Percentiles rank a stretch among this genome's conserved stretches.
Conservation (phyloP, 2,888 invertebrate species). For the Sminthurides aquaticus region DNA sequence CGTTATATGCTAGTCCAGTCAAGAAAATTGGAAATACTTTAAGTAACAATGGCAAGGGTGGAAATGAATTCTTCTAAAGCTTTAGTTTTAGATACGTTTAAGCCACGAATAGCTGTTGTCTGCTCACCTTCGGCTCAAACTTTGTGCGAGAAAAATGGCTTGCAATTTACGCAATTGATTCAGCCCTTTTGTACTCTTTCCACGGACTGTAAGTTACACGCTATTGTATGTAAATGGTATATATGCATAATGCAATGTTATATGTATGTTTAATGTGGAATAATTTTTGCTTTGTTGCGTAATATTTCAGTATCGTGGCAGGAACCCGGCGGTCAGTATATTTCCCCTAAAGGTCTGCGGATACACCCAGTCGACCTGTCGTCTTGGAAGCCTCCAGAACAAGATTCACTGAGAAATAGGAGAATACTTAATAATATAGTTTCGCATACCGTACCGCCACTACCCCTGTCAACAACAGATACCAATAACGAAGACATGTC, state of each 20-base stretch:
- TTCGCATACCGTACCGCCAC: slow-evolving; percentile 26
- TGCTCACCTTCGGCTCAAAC: slow-evolving; percentile 75
- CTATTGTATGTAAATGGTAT: neutral
- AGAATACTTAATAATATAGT: slow-evolving; percentile 29
- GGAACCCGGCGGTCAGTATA: slow-evolving; percentile 47
- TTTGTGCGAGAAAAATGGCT: slow-evolving; percentile 79
- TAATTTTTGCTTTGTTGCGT: slow-evolving; percentile 15
- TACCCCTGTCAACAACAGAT: slow-evolving; percentile 6
- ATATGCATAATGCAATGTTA: neutral
- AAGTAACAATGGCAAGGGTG: neutral
- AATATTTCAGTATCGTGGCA: slow-evolving; percentile 48
- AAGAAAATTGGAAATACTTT: no score
- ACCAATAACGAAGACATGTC: neutral
- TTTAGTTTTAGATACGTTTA: slow-evolving; percentile 55
- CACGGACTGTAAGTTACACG: slow-evolving; percentile 57
- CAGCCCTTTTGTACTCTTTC: slow-evolving; percentile 78
- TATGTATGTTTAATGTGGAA: neutral
- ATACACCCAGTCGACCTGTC: slow-evolving; percentile 35
- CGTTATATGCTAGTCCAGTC: no score
- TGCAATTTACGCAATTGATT: slow-evolving; percentile 79
- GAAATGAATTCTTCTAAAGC: slow-evolving; percentile 4
- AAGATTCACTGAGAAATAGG: slow-evolving; percentile 30
- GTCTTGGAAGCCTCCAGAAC: slow-evolving; percentile 43
- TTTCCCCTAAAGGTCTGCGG: slow-evolving; percentile 27
- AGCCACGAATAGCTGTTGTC: slow-evolving; percentile 78